These are phyloP conservation scores for Sesia bembeciformis DNA, from an alignment of 2,888 invertebrate species.

Conservation along the genomic window DNA sequence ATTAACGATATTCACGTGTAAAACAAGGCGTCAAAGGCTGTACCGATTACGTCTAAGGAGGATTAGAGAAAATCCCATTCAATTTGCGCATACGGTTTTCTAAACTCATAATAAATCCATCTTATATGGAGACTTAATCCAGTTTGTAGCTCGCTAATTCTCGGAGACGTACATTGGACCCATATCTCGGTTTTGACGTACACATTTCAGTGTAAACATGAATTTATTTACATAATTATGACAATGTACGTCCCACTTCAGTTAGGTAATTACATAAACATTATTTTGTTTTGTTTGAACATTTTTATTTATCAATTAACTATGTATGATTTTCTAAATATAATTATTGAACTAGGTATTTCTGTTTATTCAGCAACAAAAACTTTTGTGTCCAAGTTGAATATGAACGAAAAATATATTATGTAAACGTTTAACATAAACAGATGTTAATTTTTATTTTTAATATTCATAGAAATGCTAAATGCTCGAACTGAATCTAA, in stretches of 20 bases:
- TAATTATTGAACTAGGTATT: no score
- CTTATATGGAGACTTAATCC: conserved; percentile 36
- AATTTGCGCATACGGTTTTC: conserved; percentile 30
- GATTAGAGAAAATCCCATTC: conserved; percentile 9
- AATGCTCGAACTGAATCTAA: no score
- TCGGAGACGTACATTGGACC: conserved; percentile 32
- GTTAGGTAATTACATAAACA: neutral
- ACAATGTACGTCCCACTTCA: neutral
- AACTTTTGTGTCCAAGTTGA: no score
- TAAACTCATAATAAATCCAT: conserved; percentile 36
- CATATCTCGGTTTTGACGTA: conserved; percentile 38
- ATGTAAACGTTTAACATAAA: no score
- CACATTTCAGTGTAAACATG: conserved; percentile 22
- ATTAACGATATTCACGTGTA: neutral
- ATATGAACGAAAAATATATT: no score
- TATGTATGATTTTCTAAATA: no score
- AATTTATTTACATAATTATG: conserved; percentile 23
- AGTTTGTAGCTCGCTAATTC: conserved; percentile 36
- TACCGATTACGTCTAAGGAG: conserved; percentile 7
- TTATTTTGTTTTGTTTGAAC: neutral
- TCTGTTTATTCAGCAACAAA: no score
- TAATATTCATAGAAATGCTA: no score
- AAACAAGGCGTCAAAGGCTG: conserved; percentile 5
- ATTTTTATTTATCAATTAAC: neutral
- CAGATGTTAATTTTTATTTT: no score